phyloP scores from a whole-genome alignment of 2,113 vertebrate genomes.

The Labrus mixtus region DNA sequence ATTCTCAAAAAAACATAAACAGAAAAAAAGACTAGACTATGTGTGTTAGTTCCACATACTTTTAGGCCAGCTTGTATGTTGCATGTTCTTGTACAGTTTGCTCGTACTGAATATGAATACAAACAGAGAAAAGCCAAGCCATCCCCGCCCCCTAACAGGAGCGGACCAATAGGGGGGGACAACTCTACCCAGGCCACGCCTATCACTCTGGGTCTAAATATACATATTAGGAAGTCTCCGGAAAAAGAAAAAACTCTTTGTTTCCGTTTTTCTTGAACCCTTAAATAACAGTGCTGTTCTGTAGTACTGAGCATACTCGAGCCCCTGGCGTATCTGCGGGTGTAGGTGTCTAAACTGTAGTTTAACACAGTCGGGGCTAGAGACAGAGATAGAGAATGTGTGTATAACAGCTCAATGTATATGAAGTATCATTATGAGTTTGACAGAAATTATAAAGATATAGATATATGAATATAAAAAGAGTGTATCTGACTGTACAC shows the following conservation, averaged over 20 bases:
- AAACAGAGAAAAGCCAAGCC: constrained; percentile 98
- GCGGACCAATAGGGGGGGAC: constrained; percentile 88
- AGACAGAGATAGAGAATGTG: constrained; percentile 94
- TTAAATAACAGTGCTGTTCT: constrained; percentile 90
- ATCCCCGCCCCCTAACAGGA: constrained; percentile 87
- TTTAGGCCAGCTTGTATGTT: constrained; percentile 98
- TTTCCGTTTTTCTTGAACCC: constrained; percentile 84
- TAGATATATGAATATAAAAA: constrained; percentile 80
- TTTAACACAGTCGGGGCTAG: constrained; percentile 90
- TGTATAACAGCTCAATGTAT: constrained; percentile 90
- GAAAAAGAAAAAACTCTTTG: constrained; percentile 39
- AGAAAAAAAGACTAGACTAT: constrained; percentile 91
- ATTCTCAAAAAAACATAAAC: constrained; percentile 77
- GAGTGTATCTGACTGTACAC: constrained; percentile 80
- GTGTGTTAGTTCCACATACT: constrained; percentile 96
- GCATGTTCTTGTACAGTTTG: constrained; percentile 99
- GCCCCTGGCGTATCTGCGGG: constrained; percentile 85
- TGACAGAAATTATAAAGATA: constrained; percentile 81
- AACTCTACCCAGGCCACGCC: constrained; percentile 87
- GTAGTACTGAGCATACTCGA: constrained; percentile 91
- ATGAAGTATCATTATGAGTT: constrained; percentile 82
- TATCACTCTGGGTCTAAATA: constrained; percentile 91
- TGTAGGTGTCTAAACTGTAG: constrained; percentile 89
- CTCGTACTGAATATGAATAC: constrained; percentile 95
- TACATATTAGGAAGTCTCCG: constrained; percentile 88